phyloP scores from a whole-genome alignment of 2,888 invertebrate genomes.

The Microctonus hyperodae region DNA sequence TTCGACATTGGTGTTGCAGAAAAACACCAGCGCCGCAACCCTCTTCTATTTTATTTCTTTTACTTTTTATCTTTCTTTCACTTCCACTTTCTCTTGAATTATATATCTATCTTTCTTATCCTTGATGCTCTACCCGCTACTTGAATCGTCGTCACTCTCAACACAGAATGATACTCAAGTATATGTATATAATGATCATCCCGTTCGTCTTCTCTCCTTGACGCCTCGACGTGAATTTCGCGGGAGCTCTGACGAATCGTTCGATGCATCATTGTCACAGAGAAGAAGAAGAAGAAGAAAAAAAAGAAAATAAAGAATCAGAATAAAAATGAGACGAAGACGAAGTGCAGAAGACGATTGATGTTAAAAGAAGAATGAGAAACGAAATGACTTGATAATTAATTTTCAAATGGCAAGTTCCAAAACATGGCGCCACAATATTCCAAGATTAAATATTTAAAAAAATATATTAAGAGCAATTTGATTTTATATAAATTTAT shows the following conservation, averaged over 20 bases:
- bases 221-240: conserved; percentile 8
- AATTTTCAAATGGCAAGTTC: conserved; percentile 17
- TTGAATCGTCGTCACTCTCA: conserved; percentile 9
- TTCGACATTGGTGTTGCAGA: conserved; percentile 2
- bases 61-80: background rate
- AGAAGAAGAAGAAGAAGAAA: background rate
- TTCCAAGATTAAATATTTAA: conserved; percentile 5
- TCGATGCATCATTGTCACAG: conserved; percentile 30
- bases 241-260: conserved; percentile 27
- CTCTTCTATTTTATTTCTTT: background rate
- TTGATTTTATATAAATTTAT: too few species aligned
- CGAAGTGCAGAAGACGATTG: background rate
- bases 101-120: background rate
- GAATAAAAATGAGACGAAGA: background rate
- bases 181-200: conserved; percentile 9
- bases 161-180: background rate
- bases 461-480: too few species aligned
- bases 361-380: background rate
- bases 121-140: background rate
- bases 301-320: background rate
- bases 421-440: conserved; percentile 8
- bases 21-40: background rate
- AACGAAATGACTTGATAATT: conserved; percentile 24
- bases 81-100: background rate
- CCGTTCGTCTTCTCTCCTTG: conserved; percentile 5